Evolutionary conservation across 2,888 invertebrate species (phyloP).

Genomic region (Rosalia funebris): DNA sequence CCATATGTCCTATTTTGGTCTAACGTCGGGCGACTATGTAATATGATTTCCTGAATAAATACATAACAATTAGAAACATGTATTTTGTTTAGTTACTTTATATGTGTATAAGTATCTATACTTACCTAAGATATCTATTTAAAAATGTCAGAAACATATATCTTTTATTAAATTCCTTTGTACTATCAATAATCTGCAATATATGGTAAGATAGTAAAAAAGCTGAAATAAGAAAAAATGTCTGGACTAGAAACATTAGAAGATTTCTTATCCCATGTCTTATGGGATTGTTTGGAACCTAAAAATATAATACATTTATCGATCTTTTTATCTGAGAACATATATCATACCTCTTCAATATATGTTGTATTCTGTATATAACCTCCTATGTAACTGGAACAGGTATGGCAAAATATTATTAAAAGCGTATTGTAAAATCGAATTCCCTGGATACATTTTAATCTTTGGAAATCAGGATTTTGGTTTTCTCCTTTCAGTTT

Average conservation of each 20-base stretch:
- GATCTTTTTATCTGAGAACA: background rate
- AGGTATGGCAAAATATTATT: conserved; percentile 46
- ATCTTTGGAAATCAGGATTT: conserved; percentile 38
- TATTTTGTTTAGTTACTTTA: too few species aligned
- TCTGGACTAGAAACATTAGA: conserved; percentile 46
- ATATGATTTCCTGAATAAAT: too few species aligned
- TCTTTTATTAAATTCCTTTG: conserved; percentile 22
- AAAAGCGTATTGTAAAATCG: conserved; percentile 46
- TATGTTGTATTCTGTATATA: conserved; percentile 41
- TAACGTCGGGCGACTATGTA: too few species aligned
- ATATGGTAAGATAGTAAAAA: conserved; percentile 48
- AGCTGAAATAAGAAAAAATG: conserved; percentile 46
- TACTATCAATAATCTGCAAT: conserved; percentile 40
- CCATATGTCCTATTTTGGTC: too few species aligned
- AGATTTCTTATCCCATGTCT: conserved; percentile 36
- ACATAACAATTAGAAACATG: too few species aligned
- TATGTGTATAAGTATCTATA: too few species aligned
- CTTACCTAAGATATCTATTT: conserved; percentile 22
- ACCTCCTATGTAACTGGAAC: conserved; percentile 41
- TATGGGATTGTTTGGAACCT: conserved; percentile 38
- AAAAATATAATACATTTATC: conserved; percentile 19
- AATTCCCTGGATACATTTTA: conserved; percentile 48
- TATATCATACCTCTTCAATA: conserved; percentile 40
- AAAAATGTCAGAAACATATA: conserved; percentile 6
- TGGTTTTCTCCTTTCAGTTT: conserved; percentile 32